Evolutionary conservation across 1,140 invertebrate genomes (phyloP).

Genomic region (Calliopsis andreniformis): DNA sequence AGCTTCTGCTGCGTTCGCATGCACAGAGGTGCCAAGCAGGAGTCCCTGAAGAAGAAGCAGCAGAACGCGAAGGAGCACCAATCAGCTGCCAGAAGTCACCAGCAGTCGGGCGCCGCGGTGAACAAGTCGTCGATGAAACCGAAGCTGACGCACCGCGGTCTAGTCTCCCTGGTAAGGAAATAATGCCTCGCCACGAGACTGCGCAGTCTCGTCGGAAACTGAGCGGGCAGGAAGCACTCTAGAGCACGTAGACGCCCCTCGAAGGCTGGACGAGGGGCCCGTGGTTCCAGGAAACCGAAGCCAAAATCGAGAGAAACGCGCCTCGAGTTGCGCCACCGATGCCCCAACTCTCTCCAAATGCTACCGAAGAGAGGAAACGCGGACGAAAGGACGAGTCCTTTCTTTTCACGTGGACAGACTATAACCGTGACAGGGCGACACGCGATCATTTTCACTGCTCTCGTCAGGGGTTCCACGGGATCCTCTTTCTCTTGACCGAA

Average conservation of each 20-base stretch:
- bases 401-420: not conserved
- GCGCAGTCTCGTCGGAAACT: slow-evolving; percentile 64
- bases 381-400: too few relatives aligned
- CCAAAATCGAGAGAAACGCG: not conserved
- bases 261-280: not conserved
- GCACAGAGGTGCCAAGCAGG: slow-evolving; percentile 79
- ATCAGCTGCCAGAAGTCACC: slow-evolving; percentile 54
- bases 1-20: slow-evolving; percentile 63
- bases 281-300: not conserved
- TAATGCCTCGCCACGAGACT: slow-evolving; percentile 69
- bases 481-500: not conserved
- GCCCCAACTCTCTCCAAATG: too few relatives aligned
- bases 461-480: not conserved
- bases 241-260: slow-evolving; percentile 2
- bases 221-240: slow-evolving; percentile 19
- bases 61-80: slow-evolving; percentile 63
- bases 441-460: not conserved
- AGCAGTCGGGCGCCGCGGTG: slow-evolving; percentile 46
- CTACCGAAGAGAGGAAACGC: too few relatives aligned
- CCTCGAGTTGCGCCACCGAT: too few relatives aligned
- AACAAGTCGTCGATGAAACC: slow-evolving; percentile 67
- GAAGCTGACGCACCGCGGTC: slow-evolving; percentile 70
- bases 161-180: slow-evolving; percentile 73
- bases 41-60: slow-evolving; percentile 73
- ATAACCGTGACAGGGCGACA: not conserved